Conservation (phyloP, 2,113 vertebrate genomes). For the Psettodes erumei region DNA sequence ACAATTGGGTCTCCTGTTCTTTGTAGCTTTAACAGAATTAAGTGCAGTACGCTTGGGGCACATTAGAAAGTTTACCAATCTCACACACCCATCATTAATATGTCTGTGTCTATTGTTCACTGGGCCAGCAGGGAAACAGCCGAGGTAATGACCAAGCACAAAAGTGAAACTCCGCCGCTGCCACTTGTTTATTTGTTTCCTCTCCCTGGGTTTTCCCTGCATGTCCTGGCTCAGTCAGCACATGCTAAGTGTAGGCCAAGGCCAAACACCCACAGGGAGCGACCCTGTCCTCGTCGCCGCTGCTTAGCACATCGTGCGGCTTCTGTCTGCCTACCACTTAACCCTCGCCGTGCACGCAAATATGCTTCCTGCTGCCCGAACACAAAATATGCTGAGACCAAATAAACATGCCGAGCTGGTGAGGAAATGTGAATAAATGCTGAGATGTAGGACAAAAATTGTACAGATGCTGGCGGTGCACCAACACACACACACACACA, state of each 20-base stretch:
- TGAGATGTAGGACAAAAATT: slow-evolving; percentile 50
- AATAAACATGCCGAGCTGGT: slow-evolving; percentile 49
- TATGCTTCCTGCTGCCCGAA: slow-evolving; percentile 48
- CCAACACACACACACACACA: slow-evolving; percentile 30
- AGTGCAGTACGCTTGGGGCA: slow-evolving; percentile 16
- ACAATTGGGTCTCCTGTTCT: not conserved
- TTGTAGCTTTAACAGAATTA: not conserved
- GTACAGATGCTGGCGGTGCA: slow-evolving; percentile 39
- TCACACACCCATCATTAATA: slow-evolving; percentile 41
- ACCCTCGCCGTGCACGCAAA: slow-evolving; percentile 61
- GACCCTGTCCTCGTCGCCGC: slow-evolving; percentile 49
- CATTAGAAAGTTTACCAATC: slow-evolving; percentile 36
- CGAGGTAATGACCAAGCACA: slow-evolving; percentile 28
- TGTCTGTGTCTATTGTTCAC: slow-evolving; percentile 36
- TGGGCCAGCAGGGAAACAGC: too few relatives aligned
- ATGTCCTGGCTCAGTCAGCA: slow-evolving; percentile 42
- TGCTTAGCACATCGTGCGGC: slow-evolving; percentile 36
- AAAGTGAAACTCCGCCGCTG: slow-evolving; percentile 10
- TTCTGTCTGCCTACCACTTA: slow-evolving; percentile 43
- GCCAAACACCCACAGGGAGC: slow-evolving; percentile 65
- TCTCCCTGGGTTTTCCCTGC: slow-evolving; percentile 39
- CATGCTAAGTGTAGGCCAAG: slow-evolving; percentile 50
- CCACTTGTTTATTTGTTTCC: slow-evolving; percentile 54
- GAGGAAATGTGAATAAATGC: slow-evolving; percentile 51
- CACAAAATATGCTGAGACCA: slow-evolving; percentile 36